Percentiles rank a stretch among this genome's conserved stretches.
These are phyloP conservation scores for Ataeniobius toweri DNA, from an alignment of 2,797 vertebrate genomes.

Conservation along the genomic window DNA sequence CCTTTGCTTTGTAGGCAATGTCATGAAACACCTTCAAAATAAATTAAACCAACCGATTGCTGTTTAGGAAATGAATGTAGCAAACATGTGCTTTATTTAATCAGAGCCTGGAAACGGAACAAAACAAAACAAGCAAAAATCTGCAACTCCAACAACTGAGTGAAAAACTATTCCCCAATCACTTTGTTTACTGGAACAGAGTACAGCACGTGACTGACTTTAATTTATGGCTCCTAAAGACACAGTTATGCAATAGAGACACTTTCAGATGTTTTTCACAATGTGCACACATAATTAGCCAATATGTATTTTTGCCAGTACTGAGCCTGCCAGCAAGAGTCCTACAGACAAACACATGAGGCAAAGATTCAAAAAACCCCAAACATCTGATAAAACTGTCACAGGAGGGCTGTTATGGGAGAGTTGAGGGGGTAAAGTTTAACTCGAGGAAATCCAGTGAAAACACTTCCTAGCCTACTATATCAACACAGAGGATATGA, in stretches of 20 bases:
- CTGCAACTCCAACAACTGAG: neutral
- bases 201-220: neutral
- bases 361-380: conserved; percentile 12
- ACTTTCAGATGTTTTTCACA: neutral
- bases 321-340: neutral
- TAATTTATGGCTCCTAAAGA: neutral
- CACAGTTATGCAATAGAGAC: neutral
- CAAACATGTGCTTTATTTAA: neutral
- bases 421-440: conserved; percentile 47
- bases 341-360: neutral
- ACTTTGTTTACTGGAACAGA: neutral
- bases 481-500: conserved; percentile 43
- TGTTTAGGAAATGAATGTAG: conserved; percentile 8
- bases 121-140: conserved; percentile 1
- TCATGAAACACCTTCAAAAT: conserved; percentile 92
- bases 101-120: neutral
- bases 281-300: conserved; percentile 11
- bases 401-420: conserved; percentile 2
- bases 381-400: conserved; percentile 42
- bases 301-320: neutral
- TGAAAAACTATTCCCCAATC: neutral
- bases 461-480: conserved; percentile 41
- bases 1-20: conserved; percentile 97
- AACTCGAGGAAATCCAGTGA: conserved; percentile 67
- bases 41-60: conserved; percentile 8